Conservation (phyloP, 2,888 invertebrate genomes). For the Tromatobia lineatoria region DNA sequence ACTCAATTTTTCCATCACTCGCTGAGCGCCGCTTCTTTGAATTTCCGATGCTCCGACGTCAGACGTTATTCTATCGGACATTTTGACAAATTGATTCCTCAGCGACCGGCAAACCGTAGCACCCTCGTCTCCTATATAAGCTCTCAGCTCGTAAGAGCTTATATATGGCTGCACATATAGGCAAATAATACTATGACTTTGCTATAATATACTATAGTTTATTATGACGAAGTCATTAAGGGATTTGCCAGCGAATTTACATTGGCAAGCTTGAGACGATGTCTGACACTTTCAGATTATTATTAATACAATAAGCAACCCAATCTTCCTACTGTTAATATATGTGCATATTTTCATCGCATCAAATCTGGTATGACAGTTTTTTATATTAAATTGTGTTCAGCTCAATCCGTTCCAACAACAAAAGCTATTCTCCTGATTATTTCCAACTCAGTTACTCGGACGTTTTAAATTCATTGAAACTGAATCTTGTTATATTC, state of each 20-base stretch:
- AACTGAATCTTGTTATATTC: no score
- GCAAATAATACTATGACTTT: not conserved
- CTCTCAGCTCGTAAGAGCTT: conserved; percentile 9
- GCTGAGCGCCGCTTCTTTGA: not conserved
- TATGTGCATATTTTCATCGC: no score
- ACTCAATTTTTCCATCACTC: no score
- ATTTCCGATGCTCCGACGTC: conserved; percentile 9
- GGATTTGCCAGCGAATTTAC: not conserved
- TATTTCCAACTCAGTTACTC: not conserved
- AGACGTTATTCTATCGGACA: conserved; percentile 7
- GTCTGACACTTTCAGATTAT: not conserved
- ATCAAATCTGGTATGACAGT: no score
- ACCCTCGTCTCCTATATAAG: not conserved
- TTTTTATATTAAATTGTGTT: no score
- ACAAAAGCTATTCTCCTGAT: no score
- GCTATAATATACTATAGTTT: not conserved
- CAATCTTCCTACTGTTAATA: no score
- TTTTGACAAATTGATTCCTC: conserved; percentile 7
- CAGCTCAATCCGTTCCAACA: no score
- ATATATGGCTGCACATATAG: not conserved
- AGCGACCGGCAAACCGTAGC: not conserved
- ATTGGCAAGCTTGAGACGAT: not conserved
- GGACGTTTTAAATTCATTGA: no score
- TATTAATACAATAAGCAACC: no score
- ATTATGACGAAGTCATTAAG: conserved; percentile 2